phyloP scores from a whole-genome alignment of 2,113 vertebrate species.

The Prietella phreatophila region DNA sequence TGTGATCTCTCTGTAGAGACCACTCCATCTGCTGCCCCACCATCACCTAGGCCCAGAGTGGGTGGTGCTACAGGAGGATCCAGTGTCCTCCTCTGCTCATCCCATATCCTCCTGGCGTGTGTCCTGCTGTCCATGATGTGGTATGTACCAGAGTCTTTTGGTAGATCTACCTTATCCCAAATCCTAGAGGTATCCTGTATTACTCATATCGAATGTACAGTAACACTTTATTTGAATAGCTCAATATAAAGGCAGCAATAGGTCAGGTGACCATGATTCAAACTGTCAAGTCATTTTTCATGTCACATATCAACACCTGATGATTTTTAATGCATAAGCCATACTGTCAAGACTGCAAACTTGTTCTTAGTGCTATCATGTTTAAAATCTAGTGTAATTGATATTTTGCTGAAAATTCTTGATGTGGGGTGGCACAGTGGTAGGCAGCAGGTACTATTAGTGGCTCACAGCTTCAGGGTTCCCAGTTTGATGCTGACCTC shows the following conservation, averaged over 20 bases:
- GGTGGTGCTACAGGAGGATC: conserved; percentile 38
- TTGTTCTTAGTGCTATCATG: not conserved
- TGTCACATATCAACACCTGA: not conserved
- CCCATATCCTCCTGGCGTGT: conserved; percentile 53
- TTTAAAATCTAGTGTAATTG: not conserved
- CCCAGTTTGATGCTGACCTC: not conserved
- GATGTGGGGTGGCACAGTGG: not conserved
- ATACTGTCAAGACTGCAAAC: not conserved
- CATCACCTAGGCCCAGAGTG: conserved; percentile 54
- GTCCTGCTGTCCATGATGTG: conserved; percentile 60
- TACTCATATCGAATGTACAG: not conserved
- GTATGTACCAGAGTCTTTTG: conserved; percentile 43
- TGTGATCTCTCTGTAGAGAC: conserved; percentile 48
- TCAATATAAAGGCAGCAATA: not conserved
- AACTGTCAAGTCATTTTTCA: not conserved
- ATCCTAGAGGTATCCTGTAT: not conserved
- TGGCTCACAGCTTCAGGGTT: not conserved
- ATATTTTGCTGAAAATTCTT: not conserved
- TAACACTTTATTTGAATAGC: not conserved
- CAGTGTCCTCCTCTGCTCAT: conserved; percentile 49
- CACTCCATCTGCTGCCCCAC: conserved; percentile 55
- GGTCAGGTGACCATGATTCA: not conserved
- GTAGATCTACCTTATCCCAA: not conserved
- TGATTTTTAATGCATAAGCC: not conserved
- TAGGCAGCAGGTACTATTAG: not conserved